Conservation (phyloP, 2,888 invertebrate genomes). For the Scrobipalpa atriplicella region DNA sequence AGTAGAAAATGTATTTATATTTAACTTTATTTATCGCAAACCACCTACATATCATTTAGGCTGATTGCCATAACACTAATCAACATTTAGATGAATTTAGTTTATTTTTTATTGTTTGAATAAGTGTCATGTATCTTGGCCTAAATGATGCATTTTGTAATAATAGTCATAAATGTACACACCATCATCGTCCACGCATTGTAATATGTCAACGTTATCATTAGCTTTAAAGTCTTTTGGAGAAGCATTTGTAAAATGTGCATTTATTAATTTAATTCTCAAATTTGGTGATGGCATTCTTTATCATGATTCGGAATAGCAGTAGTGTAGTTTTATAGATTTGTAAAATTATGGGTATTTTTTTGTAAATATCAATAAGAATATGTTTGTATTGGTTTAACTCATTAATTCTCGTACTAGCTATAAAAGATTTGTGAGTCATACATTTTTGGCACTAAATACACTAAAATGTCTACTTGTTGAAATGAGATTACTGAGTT, state of each 20-base stretch:
- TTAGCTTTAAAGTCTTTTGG: neutral
- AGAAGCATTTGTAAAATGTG: conserved; percentile 22
- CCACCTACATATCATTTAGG: conserved; percentile 14
- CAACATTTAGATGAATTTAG: neutral
- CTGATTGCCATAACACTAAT: conserved; percentile 5
- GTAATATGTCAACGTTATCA: neutral
- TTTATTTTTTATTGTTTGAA: neutral
- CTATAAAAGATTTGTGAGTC: neutral
- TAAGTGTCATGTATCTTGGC: neutral
- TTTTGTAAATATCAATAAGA: conserved; percentile 69
- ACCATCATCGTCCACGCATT: conserved; percentile 1
- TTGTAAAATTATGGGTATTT: conserved; percentile 40
- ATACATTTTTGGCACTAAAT: neutral
- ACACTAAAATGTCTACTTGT: too few species aligned
- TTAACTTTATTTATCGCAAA: neutral
- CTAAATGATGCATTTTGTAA: conserved; percentile 10
- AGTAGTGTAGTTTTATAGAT: conserved; percentile 15
- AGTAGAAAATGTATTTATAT: neutral
- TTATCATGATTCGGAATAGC: conserved; percentile 20
- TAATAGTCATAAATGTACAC: neutral
- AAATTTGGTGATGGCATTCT: conserved; percentile 33
- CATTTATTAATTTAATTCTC: conserved; percentile 29
- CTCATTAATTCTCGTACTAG: neutral
- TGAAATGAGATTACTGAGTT: neutral
- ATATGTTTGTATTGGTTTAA: conserved; percentile 43